Conservation (phyloP, 2,797 vertebrate genomes). For the Paratrypauchen microcephalus region DNA sequence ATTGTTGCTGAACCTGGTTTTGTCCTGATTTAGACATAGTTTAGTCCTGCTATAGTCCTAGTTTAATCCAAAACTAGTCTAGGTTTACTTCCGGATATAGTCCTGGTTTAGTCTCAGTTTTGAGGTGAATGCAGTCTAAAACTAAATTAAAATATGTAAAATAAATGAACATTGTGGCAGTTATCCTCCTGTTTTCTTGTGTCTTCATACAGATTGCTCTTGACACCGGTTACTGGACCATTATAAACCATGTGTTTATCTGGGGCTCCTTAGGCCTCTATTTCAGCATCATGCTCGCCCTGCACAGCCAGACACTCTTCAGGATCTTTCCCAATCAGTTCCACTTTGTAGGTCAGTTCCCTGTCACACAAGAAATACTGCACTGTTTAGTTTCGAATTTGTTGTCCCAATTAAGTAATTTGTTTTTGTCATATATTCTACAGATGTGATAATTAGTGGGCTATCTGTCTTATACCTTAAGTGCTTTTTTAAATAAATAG, state of each 20-base stretch:
- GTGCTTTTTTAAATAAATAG: no score
- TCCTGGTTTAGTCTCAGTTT: neutral
- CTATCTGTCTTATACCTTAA: no score
- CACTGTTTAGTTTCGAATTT: neutral
- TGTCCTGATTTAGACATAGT: no score
- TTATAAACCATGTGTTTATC: slow-evolving; percentile 94
- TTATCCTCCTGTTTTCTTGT: slow-evolving; percentile 17
- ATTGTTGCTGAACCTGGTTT: no score
- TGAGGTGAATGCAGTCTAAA: neutral
- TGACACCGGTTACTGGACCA: slow-evolving; percentile 93
- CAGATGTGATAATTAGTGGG: no score
- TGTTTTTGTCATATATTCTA: no score
- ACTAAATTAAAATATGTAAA: neutral
- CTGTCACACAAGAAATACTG: neutral
- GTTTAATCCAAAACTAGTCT: no score
- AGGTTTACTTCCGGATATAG: no score
- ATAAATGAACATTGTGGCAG: slow-evolving; percentile 1
- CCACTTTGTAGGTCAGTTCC: slow-evolving; percentile 88
- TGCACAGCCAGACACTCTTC: slow-evolving; percentile 91
- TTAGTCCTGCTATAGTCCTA: neutral
- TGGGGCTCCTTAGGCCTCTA: slow-evolving; percentile 90
- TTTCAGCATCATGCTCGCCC: slow-evolving; percentile 89
- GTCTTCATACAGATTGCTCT: slow-evolving; percentile 81
- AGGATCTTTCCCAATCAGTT: slow-evolving; percentile 92
- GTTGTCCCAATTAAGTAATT: no score